phyloP scores from a whole-genome alignment of 2,888 invertebrate species.

The Adela reaumurella region DNA sequence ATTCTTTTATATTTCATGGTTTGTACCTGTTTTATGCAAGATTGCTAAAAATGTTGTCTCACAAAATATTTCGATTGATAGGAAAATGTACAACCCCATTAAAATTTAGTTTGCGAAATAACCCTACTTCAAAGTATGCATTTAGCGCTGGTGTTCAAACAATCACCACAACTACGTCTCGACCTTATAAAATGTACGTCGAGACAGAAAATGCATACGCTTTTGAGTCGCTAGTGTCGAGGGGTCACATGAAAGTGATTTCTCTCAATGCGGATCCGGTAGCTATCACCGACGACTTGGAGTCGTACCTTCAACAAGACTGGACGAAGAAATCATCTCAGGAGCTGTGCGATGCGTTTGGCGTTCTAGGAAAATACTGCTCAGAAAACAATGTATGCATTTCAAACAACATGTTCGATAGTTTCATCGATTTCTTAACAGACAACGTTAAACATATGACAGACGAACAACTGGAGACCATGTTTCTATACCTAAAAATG shows the following conservation, averaged over 20 bases:
- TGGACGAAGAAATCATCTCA: slow-evolving; percentile 23
- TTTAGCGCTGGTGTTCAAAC: too few relatives aligned
- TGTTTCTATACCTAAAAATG: slow-evolving; percentile 47
- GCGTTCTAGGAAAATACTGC: slow-evolving; percentile 28
- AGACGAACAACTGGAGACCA: slow-evolving; percentile 52
- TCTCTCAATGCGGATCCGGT: not conserved
- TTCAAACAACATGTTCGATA: slow-evolving; percentile 33
- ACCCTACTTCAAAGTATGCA: too few relatives aligned
- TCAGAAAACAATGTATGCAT: slow-evolving; percentile 28
- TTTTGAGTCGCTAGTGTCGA: not conserved
- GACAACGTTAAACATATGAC: slow-evolving; percentile 51
- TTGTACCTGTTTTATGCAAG: too few relatives aligned
- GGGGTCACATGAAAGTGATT: not conserved
- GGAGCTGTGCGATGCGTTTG: slow-evolving; percentile 28
- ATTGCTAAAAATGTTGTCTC: too few relatives aligned
- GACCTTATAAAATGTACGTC: not conserved
- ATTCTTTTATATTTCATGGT: too few relatives aligned
- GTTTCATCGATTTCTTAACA: slow-evolving; percentile 36
- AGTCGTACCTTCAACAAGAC: slow-evolving; percentile 21
- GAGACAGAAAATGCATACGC: not conserved
- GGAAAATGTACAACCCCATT: too few relatives aligned
- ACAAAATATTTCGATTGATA: too few relatives aligned
- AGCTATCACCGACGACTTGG: slow-evolving; percentile 17
- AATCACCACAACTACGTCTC: not conserved
- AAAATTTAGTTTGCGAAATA: too few relatives aligned